Evolutionary conservation across 2,113 vertebrate genomes (phyloP).

Genomic region (Cyanoramphus novaezelandiae): DNA sequence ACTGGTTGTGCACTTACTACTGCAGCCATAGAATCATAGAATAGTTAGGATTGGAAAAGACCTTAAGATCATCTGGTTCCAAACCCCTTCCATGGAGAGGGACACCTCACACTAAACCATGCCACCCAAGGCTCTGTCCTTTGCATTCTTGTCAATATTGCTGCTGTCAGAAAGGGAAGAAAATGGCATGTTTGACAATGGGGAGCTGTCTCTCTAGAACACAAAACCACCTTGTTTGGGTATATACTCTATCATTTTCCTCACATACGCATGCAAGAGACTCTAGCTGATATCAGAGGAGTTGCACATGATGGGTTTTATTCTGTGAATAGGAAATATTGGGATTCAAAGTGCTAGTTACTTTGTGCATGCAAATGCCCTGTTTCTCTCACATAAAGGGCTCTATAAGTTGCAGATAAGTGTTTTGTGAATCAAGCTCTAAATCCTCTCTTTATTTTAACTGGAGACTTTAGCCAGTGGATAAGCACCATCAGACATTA

Average conservation of each 20-base stretch:
- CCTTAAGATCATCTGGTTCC: too few species aligned
- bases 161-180: background rate
- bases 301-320: conserved; percentile 45
- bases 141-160: background rate
- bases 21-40: background rate
- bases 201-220: background rate
- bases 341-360: conserved; percentile 17
- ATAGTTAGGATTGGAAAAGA: too few species aligned
- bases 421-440: background rate
- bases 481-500: conserved; percentile 16
- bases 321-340: conserved; percentile 40
- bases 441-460: conserved; percentile 15
- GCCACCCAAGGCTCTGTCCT: background rate
- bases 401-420: conserved; percentile 28
- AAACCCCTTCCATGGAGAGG: too few species aligned
- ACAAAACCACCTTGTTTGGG: background rate
- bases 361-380: conserved; percentile 57
- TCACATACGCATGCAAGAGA: background rate
- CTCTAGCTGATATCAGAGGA: background rate
- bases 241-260: background rate
- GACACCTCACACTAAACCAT: too few species aligned
- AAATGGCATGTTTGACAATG: background rate
- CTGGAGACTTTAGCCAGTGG: background rate
- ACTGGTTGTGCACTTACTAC: background rate
- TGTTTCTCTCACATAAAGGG: conserved; percentile 41